These are phyloP conservation scores for Heliopora coerulea DNA, from an alignment of 92 coral and sea anemone genomes.

Conservation along the genomic window DNA sequence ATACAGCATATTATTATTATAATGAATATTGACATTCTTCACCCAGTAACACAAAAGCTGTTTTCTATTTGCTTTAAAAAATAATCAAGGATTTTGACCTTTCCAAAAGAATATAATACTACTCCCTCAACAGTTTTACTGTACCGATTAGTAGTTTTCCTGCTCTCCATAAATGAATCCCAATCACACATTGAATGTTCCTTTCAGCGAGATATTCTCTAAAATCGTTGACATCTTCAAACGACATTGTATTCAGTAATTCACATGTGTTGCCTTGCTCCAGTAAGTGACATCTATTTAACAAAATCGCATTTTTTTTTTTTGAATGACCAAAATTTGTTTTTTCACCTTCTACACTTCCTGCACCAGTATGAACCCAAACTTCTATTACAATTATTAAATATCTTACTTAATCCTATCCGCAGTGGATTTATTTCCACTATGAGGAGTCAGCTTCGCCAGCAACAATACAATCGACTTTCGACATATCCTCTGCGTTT, in stretches of 20 bases:
- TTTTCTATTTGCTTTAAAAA: no score
- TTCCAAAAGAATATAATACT: neutral
- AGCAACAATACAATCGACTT: conserved; percentile 76
- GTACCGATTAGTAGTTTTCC: conserved; percentile 77
- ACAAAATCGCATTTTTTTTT: no score
- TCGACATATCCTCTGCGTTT: no score
- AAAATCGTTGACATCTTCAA: conserved; percentile 44
- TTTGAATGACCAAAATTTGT: no score
- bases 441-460: conserved; percentile 65
- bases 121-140: neutral
- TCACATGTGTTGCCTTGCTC: conserved; percentile 65
- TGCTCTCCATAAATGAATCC: conserved; percentile 94
- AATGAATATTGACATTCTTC: no score
- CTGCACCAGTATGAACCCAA: no score
- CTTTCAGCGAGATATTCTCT: conserved; percentile 44
- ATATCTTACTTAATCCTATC: conserved; percentile 64
- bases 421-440: conserved; percentile 85
- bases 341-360: no score
- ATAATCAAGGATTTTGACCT: no score
- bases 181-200: conserved; percentile 64
- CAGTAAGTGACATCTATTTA: conserved; percentile 64
- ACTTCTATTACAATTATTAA: no score
- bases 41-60: no score
- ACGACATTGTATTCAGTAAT: conserved; percentile 59
- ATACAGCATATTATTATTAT: no score